Evolutionary conservation across 92 coral and sea anemone species (phyloP).

Genomic region (Chrysogorgia sp.): DNA sequence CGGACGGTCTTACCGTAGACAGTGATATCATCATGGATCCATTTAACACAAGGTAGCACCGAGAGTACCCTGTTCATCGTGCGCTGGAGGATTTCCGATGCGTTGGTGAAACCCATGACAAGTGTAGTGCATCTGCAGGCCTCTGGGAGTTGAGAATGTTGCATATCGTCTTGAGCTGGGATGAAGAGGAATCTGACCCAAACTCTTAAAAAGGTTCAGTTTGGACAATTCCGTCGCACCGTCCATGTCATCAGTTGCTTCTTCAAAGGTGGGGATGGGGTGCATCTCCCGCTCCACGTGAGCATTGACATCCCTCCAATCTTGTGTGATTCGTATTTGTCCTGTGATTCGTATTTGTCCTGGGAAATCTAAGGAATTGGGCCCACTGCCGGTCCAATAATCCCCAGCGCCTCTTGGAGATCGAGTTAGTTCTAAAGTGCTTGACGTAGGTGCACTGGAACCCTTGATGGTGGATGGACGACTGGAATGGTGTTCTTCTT

Average conservation of each 20-base stretch:
- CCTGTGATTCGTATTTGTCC: no score
- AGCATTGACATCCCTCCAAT: no score
- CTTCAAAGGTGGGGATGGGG: not conserved
- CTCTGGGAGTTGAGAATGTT: not conserved
- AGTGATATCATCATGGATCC: not conserved
- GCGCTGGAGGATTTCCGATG: slow-evolving; percentile 4
- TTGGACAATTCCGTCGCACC: not conserved
- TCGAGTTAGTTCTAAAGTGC: no score
- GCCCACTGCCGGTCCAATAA: no score
- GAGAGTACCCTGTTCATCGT: not conserved
- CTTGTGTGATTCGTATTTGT: not conserved
- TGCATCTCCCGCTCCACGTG: not conserved
- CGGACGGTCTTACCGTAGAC: not conserved
- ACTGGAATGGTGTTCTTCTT: no score
- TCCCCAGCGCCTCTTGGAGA: no score
- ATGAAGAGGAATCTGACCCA: not conserved
- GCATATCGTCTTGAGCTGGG: slow-evolving; percentile 3
- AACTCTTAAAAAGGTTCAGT: not conserved
- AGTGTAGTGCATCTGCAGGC: not conserved
- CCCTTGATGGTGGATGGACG: no score
- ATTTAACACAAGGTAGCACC: not conserved
- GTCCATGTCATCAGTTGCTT: not conserved
- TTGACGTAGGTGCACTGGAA: no score
- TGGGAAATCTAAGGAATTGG: no score
- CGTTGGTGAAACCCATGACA: no score